Evolutionary conservation across 2,113 vertebrate genomes (phyloP).

Genomic region (Actenoides lindsayi): DNA sequence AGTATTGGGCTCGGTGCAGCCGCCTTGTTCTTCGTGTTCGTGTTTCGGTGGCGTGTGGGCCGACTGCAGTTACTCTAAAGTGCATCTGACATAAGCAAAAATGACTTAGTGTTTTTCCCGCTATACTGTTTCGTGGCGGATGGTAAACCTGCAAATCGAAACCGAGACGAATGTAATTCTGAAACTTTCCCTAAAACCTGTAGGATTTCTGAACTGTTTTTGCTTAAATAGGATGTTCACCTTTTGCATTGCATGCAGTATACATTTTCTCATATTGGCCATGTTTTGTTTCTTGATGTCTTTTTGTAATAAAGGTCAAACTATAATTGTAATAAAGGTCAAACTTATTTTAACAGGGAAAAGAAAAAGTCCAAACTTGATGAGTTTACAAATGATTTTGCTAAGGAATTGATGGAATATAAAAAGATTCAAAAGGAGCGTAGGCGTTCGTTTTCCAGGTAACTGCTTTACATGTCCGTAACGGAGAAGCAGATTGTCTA

Average conservation of each 20-base stretch:
- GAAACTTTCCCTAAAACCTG: constrained; percentile 54
- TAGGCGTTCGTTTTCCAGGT: constrained; percentile 96
- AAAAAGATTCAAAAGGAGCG: constrained; percentile 97
- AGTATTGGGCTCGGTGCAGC: constrained; percentile 70
- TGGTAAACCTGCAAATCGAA: constrained; percentile 70
- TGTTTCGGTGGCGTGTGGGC: constrained; percentile 52
- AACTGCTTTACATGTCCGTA: constrained; percentile 79
- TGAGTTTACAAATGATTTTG: constrained; percentile 99
- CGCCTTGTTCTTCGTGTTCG: constrained; percentile 56
- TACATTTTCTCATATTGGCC: constrained; percentile 61
- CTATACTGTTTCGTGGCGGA: constrained; percentile 33
- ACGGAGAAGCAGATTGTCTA: constrained; percentile 76
- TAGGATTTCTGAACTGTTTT: constrained; percentile 72
- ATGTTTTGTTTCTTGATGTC: constrained; percentile 66
- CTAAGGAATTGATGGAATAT: constrained; percentile 98
- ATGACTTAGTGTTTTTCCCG: constrained; percentile 36
- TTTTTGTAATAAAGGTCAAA: constrained; percentile 64
- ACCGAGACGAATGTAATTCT: constrained; percentile 66
- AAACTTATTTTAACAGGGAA: constrained; percentile 87
- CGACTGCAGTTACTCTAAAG: constrained; percentile 37
- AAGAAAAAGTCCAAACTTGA: constrained; percentile 97
- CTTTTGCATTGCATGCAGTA: constrained; percentile 74
- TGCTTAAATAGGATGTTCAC: constrained; percentile 75
- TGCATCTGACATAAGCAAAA: constrained; percentile 65
- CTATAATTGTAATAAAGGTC: constrained; percentile 65